phyloP scores from a whole-genome alignment of 2,113 vertebrate genomes.

The Triplophysa rosa region DNA sequence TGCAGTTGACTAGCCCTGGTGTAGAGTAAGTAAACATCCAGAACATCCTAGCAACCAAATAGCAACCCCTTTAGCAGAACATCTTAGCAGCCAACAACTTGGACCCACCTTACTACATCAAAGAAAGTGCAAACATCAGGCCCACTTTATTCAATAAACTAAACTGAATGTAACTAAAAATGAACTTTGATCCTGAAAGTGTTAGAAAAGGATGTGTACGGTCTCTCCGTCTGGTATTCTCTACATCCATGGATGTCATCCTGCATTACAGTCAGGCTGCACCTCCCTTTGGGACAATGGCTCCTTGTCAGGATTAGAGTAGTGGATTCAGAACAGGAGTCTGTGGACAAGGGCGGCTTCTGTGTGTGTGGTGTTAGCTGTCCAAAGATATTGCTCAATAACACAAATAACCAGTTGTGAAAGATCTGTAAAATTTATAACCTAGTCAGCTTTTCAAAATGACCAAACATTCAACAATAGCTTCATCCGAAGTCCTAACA shows the following conservation, averaged over 20 bases:
- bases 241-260: constrained; percentile 33
- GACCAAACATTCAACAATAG: background rate
- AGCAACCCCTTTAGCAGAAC: too few species aligned
- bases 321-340: constrained; percentile 11
- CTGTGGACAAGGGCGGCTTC: background rate
- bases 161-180: background rate
- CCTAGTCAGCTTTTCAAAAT: background rate
- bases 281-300: constrained; percentile 28
- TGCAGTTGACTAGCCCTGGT: too few species aligned
- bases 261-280: constrained; percentile 18
- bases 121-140: too few species aligned
- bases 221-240: constrained; percentile 35
- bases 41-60: too few species aligned
- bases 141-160: too few species aligned
- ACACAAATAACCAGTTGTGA: background rate
- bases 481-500: background rate
- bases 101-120: too few species aligned
- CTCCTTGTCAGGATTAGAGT: constrained; percentile 24
- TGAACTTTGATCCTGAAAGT: background rate
- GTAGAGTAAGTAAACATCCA: too few species aligned
- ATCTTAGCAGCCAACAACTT: too few species aligned
- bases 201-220: background rate
- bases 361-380: background rate
- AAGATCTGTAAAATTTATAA: background rate
- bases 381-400: background rate